A percentile compares a stretch with the other conserved stretches of the same genome.
These are phyloP conservation scores for Bombus fervidus DNA, from an alignment of 1,140 invertebrate species.

Conservation along the genomic window DNA sequence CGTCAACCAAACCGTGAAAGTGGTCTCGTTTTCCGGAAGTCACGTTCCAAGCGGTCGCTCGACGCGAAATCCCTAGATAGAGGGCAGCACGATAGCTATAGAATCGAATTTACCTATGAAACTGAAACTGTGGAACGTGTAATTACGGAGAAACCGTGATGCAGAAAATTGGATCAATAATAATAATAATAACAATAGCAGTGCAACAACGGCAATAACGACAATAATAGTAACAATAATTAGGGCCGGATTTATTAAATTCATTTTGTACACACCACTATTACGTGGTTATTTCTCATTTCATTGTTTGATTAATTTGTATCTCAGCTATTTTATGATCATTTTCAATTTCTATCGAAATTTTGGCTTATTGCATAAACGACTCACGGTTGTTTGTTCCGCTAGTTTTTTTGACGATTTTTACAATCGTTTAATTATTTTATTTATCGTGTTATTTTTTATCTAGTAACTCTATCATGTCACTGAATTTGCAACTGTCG, in stretches of 20 bases:
- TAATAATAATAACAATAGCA: background rate
- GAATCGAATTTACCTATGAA: background rate
- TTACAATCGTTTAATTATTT: too few species aligned
- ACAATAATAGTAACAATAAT: background rate
- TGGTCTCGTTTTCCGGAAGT: slow-evolving; percentile 28
- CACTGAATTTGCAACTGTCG: too few species aligned
- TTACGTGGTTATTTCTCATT: background rate
- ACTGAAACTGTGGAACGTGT: background rate
- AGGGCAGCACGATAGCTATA: background rate
- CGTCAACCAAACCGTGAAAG: background rate
- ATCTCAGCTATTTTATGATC: too few species aligned
- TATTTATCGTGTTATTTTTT: too few species aligned
- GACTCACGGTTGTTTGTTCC: background rate
- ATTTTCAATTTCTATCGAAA: background rate
- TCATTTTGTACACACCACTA: background rate
- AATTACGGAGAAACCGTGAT: too few species aligned
- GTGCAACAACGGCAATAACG: background rate
- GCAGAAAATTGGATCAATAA: background rate
- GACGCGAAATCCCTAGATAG: too few species aligned
- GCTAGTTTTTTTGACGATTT: background rate
- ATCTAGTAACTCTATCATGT: too few species aligned
- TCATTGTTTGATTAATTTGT: background rate
- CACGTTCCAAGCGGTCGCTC: background rate
- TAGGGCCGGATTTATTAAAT: background rate
- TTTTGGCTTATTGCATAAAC: background rate